phyloP scores from a whole-genome alignment of 2,113 vertebrate genomes.

The Oxyura jamaicensis region DNA sequence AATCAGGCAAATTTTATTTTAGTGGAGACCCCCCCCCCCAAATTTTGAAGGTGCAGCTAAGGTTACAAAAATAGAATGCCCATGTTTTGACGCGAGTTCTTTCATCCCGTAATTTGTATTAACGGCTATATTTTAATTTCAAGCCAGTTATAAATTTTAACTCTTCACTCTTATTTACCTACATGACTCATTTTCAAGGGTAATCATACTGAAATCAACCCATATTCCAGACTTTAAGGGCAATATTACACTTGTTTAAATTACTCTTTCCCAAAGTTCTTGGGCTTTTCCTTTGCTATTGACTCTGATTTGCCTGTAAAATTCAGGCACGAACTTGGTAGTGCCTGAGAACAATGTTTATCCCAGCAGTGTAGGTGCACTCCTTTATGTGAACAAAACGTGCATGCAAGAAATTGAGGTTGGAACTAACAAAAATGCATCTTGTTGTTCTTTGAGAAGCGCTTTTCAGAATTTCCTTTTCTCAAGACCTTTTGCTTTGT shows the following conservation, averaged over 20 bases:
- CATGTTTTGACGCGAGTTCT: background rate
- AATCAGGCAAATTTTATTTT: background rate
- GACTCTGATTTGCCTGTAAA: background rate
- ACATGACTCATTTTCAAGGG: background rate
- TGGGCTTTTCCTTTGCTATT: background rate
- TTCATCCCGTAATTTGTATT: background rate
- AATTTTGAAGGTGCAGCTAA: background rate
- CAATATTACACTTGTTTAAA: background rate
- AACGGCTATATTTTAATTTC: background rate
- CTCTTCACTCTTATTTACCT: background rate
- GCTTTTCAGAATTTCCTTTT: background rate
- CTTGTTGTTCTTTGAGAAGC: conserved; percentile 4
- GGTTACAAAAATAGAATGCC: background rate
- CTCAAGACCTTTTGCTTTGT: background rate
- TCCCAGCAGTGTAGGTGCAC: background rate
- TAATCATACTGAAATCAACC: background rate
- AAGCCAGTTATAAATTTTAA: background rate
- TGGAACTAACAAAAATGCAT: conserved; percentile 8
- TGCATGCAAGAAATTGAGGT: conserved; percentile 24
- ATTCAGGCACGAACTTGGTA: background rate
- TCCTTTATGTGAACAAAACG: background rate
- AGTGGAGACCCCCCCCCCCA: background rate
- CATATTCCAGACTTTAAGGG: conserved; percentile 58
- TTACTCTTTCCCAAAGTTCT: background rate
- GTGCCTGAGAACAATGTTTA: background rate